A percentile compares a stretch with the other conserved stretches of the same genome.
These are phyloP conservation scores for Haliclona indistincta DNA, from an alignment of 37 sponge, comb jelly and placozoan genomes.

Conservation along the genomic window DNA sequence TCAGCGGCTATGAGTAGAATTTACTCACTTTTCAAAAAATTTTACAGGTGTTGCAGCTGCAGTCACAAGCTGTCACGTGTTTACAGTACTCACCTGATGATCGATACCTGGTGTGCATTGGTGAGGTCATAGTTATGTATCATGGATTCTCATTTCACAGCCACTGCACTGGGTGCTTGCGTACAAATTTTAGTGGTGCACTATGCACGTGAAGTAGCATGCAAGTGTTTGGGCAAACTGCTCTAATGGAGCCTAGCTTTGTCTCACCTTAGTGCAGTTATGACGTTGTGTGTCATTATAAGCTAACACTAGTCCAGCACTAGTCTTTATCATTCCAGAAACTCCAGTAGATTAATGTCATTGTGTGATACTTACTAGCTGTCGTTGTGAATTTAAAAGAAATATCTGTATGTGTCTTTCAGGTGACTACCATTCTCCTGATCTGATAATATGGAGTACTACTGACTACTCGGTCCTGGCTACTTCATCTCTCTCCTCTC, in stretches of 20 bases:
- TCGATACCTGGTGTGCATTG: slow-evolving; percentile 73
- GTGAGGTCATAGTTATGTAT: too few species aligned
- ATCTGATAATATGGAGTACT: slow-evolving; percentile 69
- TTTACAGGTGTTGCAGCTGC: slow-evolving; percentile 46
- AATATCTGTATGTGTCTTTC: not conserved
- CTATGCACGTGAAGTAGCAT: too few species aligned
- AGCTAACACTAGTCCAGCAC: too few species aligned
- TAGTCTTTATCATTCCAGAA: too few species aligned
- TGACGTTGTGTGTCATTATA: too few species aligned
- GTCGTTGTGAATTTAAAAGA: too few species aligned
- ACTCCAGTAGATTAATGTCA: too few species aligned
- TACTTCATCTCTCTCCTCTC: slow-evolving; percentile 7
- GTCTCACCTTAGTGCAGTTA: too few species aligned
- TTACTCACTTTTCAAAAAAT: not conserved
- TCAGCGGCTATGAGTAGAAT: not conserved
- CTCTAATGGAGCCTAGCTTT: too few species aligned
- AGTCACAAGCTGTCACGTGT: slow-evolving; percentile 22
- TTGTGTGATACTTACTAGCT: too few species aligned
- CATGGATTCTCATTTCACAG: not conserved
- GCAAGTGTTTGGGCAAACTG: too few species aligned
- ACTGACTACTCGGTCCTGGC: slow-evolving; percentile 58
- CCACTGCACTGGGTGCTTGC: not conserved
- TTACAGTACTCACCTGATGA: slow-evolving; percentile 82
- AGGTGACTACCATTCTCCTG: slow-evolving; percentile 59
- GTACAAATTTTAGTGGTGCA: too few species aligned